Evolutionary conservation across 2,113 vertebrate genomes (phyloP).

Genomic region (Poeciliopsis retropinna): DNA sequence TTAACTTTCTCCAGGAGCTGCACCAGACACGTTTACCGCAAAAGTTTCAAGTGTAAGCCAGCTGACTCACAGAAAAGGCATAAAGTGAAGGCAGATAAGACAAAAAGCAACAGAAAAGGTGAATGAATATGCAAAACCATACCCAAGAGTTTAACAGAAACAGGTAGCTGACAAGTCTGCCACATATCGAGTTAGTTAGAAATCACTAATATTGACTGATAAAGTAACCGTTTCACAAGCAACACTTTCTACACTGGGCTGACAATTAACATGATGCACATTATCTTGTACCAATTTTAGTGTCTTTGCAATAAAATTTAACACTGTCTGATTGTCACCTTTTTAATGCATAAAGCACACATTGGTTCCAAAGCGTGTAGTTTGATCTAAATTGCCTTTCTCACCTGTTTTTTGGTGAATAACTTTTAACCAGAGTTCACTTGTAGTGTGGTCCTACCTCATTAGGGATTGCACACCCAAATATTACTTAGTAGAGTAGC

Average conservation of each 20-base stretch:
- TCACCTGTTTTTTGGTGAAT: conserved; percentile 37
- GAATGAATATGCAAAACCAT: conserved; percentile 56
- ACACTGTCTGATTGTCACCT: conserved; percentile 74
- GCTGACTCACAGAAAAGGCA: conserved; percentile 68
- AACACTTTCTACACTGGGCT: conserved; percentile 31
- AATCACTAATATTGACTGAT: conserved; percentile 54
- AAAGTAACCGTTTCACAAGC: conserved; percentile 56
- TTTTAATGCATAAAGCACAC: conserved; percentile 71
- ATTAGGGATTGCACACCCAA: conserved; percentile 47
- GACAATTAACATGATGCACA: conserved; percentile 63
- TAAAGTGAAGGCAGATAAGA: conserved; percentile 68
- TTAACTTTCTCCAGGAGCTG: conserved; percentile 30
- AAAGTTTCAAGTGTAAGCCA: conserved; percentile 49
- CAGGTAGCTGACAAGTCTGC: conserved; percentile 43
- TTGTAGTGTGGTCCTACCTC: conserved; percentile 41
- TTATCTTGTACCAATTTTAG: conserved; percentile 45
- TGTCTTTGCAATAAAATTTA: conserved; percentile 54
- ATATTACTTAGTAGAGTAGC: conserved; percentile 44
- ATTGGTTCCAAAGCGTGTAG: conserved; percentile 66
- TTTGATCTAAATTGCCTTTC: conserved; percentile 1
- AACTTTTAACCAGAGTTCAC: conserved; percentile 26
- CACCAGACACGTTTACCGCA: conserved; percentile 37
- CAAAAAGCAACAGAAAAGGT: conserved; percentile 49
- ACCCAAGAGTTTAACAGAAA: conserved; percentile 50
- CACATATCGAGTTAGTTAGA: conserved; percentile 44